phyloP scores from a whole-genome alignment of 2,797 vertebrate genomes.

The Pangasius macronema region DNA sequence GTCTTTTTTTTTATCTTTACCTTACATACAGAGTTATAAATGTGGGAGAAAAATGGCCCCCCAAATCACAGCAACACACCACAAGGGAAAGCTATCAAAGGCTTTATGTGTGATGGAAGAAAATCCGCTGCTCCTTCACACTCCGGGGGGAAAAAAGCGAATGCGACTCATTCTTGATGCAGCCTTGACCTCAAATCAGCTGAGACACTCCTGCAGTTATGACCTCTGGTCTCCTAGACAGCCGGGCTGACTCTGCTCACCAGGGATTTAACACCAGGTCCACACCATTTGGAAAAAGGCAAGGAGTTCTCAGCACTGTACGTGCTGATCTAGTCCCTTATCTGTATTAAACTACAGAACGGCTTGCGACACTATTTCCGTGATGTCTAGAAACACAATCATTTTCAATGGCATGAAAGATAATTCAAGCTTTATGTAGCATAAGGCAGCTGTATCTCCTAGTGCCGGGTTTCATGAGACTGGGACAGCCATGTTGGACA shows the following conservation, averaged over 20 bases:
- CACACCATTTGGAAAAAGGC: constrained; percentile 12
- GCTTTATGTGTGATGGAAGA: constrained; percentile 47
- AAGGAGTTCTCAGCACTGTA: not conserved
- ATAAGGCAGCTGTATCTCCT: not conserved
- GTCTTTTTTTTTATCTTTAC: not conserved
- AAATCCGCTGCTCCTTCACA: constrained; percentile 55
- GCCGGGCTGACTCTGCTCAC: not conserved
- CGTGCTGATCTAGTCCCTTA: not conserved
- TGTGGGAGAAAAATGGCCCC: not conserved
- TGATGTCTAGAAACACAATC: not conserved
- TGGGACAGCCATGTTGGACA: constrained; percentile 13
- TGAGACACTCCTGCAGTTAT: constrained; percentile 20
- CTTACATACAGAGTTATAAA: not conserved
- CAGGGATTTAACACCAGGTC: constrained; percentile 15
- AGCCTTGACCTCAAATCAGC: constrained; percentile 36
- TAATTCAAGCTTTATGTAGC: not conserved
- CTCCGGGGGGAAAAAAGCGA: constrained; percentile 15
- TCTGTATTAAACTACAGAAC: not conserved
- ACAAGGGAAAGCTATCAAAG: constrained; percentile 61
- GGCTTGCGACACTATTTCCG: not conserved
- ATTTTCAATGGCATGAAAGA: not conserved
- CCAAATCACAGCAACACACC: constrained; percentile 23
- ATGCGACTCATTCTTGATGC: constrained; percentile 53
- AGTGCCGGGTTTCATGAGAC: not conserved
- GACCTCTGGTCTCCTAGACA: constrained; percentile 15